Evolutionary conservation across 2,888 invertebrate species (phyloP).

Genomic region (Metopia argyrocephala): DNA sequence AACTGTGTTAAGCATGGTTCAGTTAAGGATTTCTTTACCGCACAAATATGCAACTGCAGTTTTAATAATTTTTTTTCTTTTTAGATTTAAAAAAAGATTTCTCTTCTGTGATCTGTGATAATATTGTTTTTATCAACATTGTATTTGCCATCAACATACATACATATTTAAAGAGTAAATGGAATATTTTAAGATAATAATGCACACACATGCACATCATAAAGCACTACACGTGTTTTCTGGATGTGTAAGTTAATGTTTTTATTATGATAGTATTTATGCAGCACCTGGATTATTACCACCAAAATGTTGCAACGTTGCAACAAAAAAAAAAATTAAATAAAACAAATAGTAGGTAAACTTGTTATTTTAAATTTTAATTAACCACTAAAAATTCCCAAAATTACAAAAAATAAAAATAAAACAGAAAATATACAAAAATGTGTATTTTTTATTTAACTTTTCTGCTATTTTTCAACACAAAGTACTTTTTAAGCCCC

Average conservation of each 20-base stretch:
- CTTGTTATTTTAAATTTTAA: slow-evolving; percentile 43
- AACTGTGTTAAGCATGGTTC: too few relatives aligned
- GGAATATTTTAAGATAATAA: too few relatives aligned
- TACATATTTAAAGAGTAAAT: too few relatives aligned
- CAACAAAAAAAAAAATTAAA: not conserved
- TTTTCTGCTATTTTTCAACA: too few relatives aligned
- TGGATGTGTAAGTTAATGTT: slow-evolving; percentile 10
- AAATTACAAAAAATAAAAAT: not conserved
- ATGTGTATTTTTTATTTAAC: not conserved
- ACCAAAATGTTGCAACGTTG: not conserved
- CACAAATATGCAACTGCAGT: too few relatives aligned
- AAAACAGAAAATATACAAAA: not conserved
- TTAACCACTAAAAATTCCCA: slow-evolving; percentile 40
- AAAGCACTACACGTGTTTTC: not conserved
- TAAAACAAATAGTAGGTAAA: not conserved
- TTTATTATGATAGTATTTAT: slow-evolving; percentile 26
- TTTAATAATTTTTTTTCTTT: too few relatives aligned
- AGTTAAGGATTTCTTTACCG: too few relatives aligned
- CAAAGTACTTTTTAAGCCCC: too few relatives aligned
- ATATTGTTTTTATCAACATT: too few relatives aligned
- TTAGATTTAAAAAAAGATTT: too few relatives aligned
- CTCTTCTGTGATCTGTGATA: too few relatives aligned
- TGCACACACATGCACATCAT: not conserved
- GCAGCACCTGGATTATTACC: slow-evolving; percentile 39
- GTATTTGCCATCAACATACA: too few relatives aligned